Evolutionary conservation across 2,888 invertebrate species (phyloP), one percentile per base, ranked within the genome.

Genomic region (Drepana falcataria): DNA sequence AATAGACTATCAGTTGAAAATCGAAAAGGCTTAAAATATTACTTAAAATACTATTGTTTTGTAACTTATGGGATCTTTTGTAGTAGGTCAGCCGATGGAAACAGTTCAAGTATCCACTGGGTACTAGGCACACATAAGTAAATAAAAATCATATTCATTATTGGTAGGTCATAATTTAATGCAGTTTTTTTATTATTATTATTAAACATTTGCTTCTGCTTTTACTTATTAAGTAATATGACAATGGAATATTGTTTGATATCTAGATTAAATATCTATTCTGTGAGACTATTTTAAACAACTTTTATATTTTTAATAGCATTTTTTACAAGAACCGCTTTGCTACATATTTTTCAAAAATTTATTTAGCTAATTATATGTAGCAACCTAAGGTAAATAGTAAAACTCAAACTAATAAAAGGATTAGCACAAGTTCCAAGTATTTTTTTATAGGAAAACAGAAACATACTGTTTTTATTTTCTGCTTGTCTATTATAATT

Each of bases 101-200:
- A 0, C 21, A 21, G 21, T 21, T 21, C 21, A 21, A 21, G 21
- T 21, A 21, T 21, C 21, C 21, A 21, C 21, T 21, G 21, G 21
- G 21, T 21, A 21, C 35, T 9, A 35, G 53, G 53, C 56, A 48
- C 2, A 47, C 53, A 58, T 56, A 21, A 21, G 21, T 52, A 73
- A 85, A 84, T 79, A 74, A 87, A 83, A 88, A 81, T 70, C 74
- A 64, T 71, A 75, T 77, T 82, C 76, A 86, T 87, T 88, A 89
- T 85, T 89, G 86, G 87, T 90, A 90, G 89, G 89, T 91, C 89
- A 89, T 90, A 90, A 89, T 91, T 91, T 90, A 91, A 90, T 90
- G 89, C 86, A 85, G 83, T 88, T 90, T 85, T 84, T 72, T 87
- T 90, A 21, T 21, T 21, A 21, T 87, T 79, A 81, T 80, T 75